phyloP scores from a whole-genome alignment of 1,140 invertebrate species.

The Conopomorpha cramerella region DNA sequence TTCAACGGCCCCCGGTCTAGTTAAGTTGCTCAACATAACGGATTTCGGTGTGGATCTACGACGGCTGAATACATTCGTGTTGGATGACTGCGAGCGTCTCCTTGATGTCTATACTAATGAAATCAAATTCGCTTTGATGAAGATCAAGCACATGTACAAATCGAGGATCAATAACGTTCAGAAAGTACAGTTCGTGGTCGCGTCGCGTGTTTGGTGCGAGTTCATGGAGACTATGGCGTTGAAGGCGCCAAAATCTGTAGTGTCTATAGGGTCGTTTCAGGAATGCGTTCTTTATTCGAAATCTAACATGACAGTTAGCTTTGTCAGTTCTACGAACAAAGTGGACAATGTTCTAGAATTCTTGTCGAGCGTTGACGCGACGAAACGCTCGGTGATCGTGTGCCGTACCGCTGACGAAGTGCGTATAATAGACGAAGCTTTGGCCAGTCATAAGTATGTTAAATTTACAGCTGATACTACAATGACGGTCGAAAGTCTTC shows the following conservation, averaged over 20 bases:
- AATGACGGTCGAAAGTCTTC: constrained; percentile 36
- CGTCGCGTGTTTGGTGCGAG: constrained; percentile 36
- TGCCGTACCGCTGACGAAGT: constrained; percentile 39
- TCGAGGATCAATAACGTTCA: constrained; percentile 24
- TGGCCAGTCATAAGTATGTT: constrained; percentile 16
- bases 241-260: constrained; percentile 30
- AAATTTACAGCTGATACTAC: constrained; percentile 25
- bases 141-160: constrained; percentile 32
- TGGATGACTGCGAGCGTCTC: constrained; percentile 39
- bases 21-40: constrained; percentile 21
- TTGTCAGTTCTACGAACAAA: constrained; percentile 28
- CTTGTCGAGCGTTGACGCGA: constrained; percentile 19
- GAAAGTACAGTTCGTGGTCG: constrained; percentile 33
- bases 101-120: constrained; percentile 23
- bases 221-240: constrained; percentile 32
- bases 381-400: constrained; percentile 36
- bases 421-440: constrained; percentile 13
- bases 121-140: constrained; percentile 23
- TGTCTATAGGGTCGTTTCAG: constrained; percentile 40
- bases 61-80: constrained; percentile 24
- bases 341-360: constrained; percentile 20
- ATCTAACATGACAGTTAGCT: constrained; percentile 25
- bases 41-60: constrained; percentile 33
- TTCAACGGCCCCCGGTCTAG: constrained; percentile 23
- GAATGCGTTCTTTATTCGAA: constrained; percentile 49